Conservation (phyloP, 2,888 invertebrate species). For the Megalurothrips usitatus region DNA sequence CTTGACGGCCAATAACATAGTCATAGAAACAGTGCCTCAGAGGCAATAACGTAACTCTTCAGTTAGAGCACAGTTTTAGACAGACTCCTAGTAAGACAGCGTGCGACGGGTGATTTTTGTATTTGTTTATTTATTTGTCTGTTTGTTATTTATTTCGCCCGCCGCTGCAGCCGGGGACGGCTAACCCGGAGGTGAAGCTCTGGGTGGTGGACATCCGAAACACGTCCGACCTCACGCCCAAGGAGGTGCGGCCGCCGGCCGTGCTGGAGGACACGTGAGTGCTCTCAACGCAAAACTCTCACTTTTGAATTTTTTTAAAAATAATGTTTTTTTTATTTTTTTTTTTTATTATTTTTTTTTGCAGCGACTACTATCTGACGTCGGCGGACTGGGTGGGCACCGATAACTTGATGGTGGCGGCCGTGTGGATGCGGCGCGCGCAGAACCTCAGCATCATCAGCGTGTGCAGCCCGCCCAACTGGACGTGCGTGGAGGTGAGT, state of each 20-base stretch:
- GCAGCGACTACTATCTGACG: constrained; percentile 86
- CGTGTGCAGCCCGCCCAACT: constrained; percentile 71
- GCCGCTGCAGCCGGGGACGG: constrained; percentile 66
- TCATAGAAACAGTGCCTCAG: too few species aligned
- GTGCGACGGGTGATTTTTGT: not conserved
- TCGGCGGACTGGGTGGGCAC: constrained; percentile 85
- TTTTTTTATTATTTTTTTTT: too few species aligned
- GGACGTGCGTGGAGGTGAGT: constrained; percentile 77
- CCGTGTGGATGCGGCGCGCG: constrained; percentile 89
- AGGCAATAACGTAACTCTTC: too few species aligned
- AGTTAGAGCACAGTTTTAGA: too few species aligned
- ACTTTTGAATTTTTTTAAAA: not conserved
- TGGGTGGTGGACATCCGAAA: constrained; percentile 75
- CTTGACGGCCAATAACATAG: too few species aligned
- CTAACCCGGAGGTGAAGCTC: constrained; percentile 78
- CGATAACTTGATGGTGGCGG: constrained; percentile 70
- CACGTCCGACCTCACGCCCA: constrained; percentile 56
- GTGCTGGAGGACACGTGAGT: constrained; percentile 77
- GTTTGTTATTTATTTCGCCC: not conserved
- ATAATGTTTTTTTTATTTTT: constrained; percentile 28
- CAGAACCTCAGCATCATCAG: constrained; percentile 88
- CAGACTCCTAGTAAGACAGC: too few species aligned
- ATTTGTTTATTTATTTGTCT: not conserved
- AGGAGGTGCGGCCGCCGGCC: constrained; percentile 68
- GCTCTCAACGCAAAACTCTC: constrained; percentile 33